These are phyloP conservation scores for Epinephelus fuscoguttatus DNA, from an alignment of 2,113 vertebrate species.

Conservation along the genomic window DNA sequence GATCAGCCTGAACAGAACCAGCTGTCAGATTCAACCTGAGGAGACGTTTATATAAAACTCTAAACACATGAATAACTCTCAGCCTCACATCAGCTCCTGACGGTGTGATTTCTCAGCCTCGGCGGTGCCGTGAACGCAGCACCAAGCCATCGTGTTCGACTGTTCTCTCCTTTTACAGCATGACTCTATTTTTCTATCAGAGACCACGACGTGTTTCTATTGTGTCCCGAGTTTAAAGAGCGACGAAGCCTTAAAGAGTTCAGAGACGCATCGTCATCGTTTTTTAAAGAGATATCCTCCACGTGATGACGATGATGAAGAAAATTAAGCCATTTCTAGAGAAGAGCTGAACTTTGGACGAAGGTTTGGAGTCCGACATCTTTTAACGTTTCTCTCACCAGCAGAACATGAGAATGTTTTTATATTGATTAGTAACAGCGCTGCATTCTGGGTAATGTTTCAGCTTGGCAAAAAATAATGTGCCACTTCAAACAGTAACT, in stretches of 20 bases:
- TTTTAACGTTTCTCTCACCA: slow-evolving; percentile 75
- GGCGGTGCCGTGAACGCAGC: slow-evolving; percentile 65
- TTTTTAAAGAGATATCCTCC: neutral
- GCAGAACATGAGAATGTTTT: slow-evolving; percentile 76
- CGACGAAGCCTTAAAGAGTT: slow-evolving; percentile 77
- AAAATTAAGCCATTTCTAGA: slow-evolving; percentile 72
- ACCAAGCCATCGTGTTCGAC: slow-evolving; percentile 75
- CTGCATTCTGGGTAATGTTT: slow-evolving; percentile 58
- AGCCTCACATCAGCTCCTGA: slow-evolving; percentile 24
- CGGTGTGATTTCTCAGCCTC: slow-evolving; percentile 39
- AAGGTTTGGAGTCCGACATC: slow-evolving; percentile 1
- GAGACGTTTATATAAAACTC: too few species aligned
- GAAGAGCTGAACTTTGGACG: neutral
- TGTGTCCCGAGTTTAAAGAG: slow-evolving; percentile 23
- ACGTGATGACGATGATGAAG: neutral
- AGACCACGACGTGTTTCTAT: slow-evolving; percentile 49
- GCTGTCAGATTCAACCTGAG: too few species aligned
- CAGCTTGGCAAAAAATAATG: slow-evolving; percentile 15
- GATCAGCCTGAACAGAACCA: neutral
- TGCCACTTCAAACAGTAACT: neutral
- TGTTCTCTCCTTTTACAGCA: slow-evolving; percentile 75
- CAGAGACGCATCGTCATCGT: neutral
- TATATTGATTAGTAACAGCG: slow-evolving; percentile 14
- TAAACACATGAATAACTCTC: too few species aligned
- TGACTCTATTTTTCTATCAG: slow-evolving; percentile 79